phyloP scores from a whole-genome alignment of 2,113 vertebrate species.

The Trichechus manatus region DNA sequence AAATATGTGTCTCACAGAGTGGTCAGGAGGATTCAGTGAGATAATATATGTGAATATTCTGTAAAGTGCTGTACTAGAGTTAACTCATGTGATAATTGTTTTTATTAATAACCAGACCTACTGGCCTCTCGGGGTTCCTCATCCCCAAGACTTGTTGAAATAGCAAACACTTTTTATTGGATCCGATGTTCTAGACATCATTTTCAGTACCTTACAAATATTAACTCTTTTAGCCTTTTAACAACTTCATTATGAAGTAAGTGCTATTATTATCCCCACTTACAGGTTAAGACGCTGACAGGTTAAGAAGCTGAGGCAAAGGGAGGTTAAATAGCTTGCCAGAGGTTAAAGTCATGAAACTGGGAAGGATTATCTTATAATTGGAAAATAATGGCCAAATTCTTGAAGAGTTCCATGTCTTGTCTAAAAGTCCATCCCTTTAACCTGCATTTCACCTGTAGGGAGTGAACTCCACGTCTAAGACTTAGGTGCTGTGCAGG shows the following conservation, averaged over 20 bases:
- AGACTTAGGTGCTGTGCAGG: background rate
- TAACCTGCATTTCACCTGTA: background rate
- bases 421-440: background rate
- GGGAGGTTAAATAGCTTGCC: background rate
- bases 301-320: conserved; percentile 7
- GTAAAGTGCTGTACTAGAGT: background rate
- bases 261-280: background rate
- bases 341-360: background rate
- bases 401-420: background rate
- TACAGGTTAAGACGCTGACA: background rate
- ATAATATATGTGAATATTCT: background rate
- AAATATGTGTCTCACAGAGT: background rate
- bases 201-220: conserved; percentile 26
- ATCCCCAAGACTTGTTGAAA: background rate
- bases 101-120: background rate
- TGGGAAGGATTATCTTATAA: background rate
- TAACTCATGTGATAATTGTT: background rate
- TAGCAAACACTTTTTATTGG: background rate
- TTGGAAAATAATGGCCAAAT: background rate
- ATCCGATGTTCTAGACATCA: background rate
- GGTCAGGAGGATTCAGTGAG: background rate
- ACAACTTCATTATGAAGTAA: background rate
- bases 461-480: background rate
- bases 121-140: background rate
- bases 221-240: background rate